These are phyloP conservation scores for Schizopygopsis malacanthus DNA, from an alignment of 2,797 vertebrate genomes.

Conservation along the genomic window DNA sequence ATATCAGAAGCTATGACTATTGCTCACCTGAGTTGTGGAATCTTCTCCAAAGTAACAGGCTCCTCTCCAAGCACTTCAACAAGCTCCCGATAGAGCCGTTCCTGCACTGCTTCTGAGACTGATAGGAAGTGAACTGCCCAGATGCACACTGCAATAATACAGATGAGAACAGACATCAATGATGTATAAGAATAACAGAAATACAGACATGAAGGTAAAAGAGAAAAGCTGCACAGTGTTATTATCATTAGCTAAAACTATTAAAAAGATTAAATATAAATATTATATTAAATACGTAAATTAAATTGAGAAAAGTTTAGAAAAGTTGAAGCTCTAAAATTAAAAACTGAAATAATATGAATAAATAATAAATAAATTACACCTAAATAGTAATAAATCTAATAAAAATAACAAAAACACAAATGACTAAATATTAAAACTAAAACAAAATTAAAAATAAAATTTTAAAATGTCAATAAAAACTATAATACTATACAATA, in stretches of 20 bases:
- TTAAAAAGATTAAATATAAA: neutral
- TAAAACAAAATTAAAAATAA: neutral
- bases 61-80: conserved; percentile 84
- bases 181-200: neutral
- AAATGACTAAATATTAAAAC: neutral
- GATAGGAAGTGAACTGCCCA: conserved; percentile 94
- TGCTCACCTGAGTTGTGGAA: conserved; percentile 89
- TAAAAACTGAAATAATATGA: neutral
- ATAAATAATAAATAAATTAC: neutral
- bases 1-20: neutral
- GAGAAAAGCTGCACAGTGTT: neutral
- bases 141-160: conserved; percentile 85
- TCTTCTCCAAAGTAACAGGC: conserved; percentile 87
- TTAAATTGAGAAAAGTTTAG: neutral
- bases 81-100: conserved; percentile 87
- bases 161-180: neutral
- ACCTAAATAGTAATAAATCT: neutral
- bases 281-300: neutral
- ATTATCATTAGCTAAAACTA: neutral
- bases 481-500: neutral
- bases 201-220: neutral
- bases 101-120: conserved; percentile 87
- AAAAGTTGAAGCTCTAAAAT: neutral
- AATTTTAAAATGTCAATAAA: neutral
- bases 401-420: neutral